Base-by-base conservation (phyloP, 2,113 vertebrate species). In the Neogobius melanostomus region DNA sequence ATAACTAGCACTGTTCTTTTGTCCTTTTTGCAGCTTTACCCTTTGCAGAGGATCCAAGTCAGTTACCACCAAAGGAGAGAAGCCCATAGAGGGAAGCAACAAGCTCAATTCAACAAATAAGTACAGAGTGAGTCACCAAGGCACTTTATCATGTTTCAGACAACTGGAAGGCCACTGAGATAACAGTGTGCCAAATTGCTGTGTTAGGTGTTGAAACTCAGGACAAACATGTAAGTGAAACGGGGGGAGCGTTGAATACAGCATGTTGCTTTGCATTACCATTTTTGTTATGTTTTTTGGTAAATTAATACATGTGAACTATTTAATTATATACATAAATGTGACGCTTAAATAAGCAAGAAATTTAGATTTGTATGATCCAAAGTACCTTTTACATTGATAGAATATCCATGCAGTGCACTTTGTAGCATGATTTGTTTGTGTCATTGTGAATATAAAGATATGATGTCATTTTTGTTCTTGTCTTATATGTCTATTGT, bases 1-100 rank as follows among this genome's bases (percentile, higher is more conserved):
- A 42, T 59, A 59, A 14, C 0, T 10, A 8, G 7, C 7, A 50
- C 43, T 16, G 43, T 49, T 61, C 43, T 17, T 10, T 79, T 11
- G 68, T 36, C 66, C 69, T 50, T 62, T 70, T 67, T 79, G 12
- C 76, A 95, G 95, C 93, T 7, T 84, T 85, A 81, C 94, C 93
- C 0, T 93, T 94, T 80, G 65, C 90, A 76, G 94, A 96, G 5
- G 95, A 96, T 69, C 94, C 94, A 11, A 91, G 85, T 82, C 94
- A 95, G 81, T 90, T 94, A n/a, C 87, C 93, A 36, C 85, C 90
- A 5, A 95, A 93, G 79, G 91, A 94, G 6, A 84, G 88, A 56
- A 73, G 77, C n/a, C 84, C 85, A 0, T 79, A 86, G 43, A 64
- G 89, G 46, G 80, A 72, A 12, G 80, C 67, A 44, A 84, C 72